Percentiles rank a stretch among this genome's conserved stretches.
Evolutionary conservation across 64 coral and sea anemone genomes (phyloP).

Genomic region (Montipora capricornis): DNA sequence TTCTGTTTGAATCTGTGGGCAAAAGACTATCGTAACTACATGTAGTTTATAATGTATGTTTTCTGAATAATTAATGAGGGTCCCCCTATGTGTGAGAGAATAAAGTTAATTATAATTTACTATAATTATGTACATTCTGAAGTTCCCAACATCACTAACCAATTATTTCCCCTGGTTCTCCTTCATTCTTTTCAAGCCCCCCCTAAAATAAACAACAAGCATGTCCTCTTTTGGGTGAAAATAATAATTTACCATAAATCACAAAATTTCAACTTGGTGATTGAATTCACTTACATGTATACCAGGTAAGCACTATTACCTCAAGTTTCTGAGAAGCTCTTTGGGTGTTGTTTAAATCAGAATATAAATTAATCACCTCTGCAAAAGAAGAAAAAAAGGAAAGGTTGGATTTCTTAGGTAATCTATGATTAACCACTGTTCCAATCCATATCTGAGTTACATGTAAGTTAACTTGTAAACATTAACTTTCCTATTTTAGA

Average conservation of each 20-base stretch:
- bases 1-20: too few species aligned
- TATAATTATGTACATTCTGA: too few species aligned
- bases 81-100: too few species aligned
- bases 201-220: background rate
- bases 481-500: too few species aligned
- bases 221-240: background rate
- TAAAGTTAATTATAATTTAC: too few species aligned
- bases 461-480: too few species aligned
- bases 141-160: background rate
- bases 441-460: too few species aligned
- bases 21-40: too few species aligned
- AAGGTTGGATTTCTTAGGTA: background rate
- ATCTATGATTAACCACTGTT: background rate
- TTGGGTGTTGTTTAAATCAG: background rate
- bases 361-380: constrained; percentile 23
- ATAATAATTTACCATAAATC: too few species aligned
- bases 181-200: background rate
- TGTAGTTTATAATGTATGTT: too few species aligned
- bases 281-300: background rate
- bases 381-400: background rate
- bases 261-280: too few species aligned
- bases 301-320: background rate
- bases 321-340: background rate
- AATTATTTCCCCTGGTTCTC: background rate
- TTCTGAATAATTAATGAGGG: too few species aligned